These are phyloP conservation scores for Pycnomerus fuliginosus DNA, from an alignment of 2,888 invertebrate genomes.

Conservation along the genomic window DNA sequence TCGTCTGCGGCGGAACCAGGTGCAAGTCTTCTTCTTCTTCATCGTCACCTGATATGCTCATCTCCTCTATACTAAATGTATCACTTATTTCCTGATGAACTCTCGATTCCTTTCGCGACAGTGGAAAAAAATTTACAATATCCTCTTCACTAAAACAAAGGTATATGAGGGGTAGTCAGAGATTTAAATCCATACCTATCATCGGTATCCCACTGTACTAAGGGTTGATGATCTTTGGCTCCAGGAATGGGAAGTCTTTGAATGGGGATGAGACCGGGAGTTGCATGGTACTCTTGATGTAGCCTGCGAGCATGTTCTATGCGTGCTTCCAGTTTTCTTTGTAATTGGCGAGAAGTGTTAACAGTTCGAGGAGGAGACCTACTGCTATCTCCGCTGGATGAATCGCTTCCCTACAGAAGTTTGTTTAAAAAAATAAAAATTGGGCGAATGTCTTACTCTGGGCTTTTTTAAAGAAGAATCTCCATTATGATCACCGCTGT, in stretches of 20 bases:
- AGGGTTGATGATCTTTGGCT: conserved; percentile 57
- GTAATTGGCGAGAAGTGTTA: conserved; percentile 45
- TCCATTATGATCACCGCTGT: conserved; percentile 55
- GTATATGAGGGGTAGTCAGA: conserved; percentile 1
- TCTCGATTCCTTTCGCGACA: conserved; percentile 50
- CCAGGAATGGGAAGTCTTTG: conserved; percentile 56
- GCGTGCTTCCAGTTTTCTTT: conserved; percentile 50
- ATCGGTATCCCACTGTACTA: conserved; percentile 61
- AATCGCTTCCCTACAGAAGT: conserved; percentile 46
- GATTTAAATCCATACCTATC: conserved; percentile 50
- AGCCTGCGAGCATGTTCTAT: conserved; percentile 53
- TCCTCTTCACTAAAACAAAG: conserved; percentile 53
- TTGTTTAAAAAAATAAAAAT: not conserved
- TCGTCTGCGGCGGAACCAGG: conserved; percentile 51
- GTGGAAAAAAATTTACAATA: conserved; percentile 56
- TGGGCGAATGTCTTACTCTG: conserved; percentile 29
- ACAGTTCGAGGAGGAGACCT: conserved; percentile 43
- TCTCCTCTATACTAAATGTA: conserved; percentile 63
- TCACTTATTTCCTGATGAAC: conserved; percentile 59
- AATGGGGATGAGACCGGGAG: conserved; percentile 54
- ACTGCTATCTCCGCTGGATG: conserved; percentile 49
- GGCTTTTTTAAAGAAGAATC: conserved; percentile 45
- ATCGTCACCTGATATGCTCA: conserved; percentile 59
- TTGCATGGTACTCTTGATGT: conserved; percentile 52
- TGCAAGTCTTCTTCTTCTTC: conserved; percentile 54